Conservation (phyloP, 2,888 invertebrate species). For the Oconnorella tubifera region DNA sequence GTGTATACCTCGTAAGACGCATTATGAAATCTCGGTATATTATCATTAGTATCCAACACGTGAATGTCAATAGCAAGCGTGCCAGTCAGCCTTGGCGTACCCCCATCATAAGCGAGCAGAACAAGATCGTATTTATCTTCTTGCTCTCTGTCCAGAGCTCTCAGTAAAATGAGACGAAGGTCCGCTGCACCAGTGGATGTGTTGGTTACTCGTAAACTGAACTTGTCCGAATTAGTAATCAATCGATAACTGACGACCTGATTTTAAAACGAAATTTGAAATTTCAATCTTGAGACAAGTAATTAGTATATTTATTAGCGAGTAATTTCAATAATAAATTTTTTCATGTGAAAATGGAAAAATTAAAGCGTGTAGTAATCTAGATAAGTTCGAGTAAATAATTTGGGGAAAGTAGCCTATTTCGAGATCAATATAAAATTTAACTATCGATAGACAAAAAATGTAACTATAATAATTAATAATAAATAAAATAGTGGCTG, state of each 20-base stretch:
- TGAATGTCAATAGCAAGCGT: slow-evolving; percentile 11
- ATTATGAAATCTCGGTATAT: slow-evolving; percentile 11
- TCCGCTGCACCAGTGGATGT: slow-evolving; percentile 8
- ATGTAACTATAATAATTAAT: too few relatives aligned
- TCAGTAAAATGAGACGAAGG: slow-evolving; percentile 13
- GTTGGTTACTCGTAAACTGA: slow-evolving; percentile 10
- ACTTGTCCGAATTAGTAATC: background rate
- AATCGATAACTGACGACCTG: slow-evolving; percentile 14
- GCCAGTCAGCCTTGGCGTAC: slow-evolving; percentile 12
- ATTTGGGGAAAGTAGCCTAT: too few relatives aligned
- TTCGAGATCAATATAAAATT: too few relatives aligned
- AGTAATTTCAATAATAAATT: too few relatives aligned
- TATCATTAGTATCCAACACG: slow-evolving; percentile 13
- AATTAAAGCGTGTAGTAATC: too few relatives aligned
- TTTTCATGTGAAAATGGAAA: too few relatives aligned
- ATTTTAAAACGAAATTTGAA: background rate
- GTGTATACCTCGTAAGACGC: slow-evolving; percentile 8
- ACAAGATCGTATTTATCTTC: slow-evolving; percentile 5
- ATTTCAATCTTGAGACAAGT: too few relatives aligned
- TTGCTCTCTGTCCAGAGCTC: slow-evolving; percentile 7
- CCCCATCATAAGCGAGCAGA: slow-evolving; percentile 12
- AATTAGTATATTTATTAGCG: too few relatives aligned
- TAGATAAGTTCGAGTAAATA: too few relatives aligned
- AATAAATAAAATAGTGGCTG: too few relatives aligned
- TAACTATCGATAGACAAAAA: too few relatives aligned